Conservation (phyloP, 2,797 vertebrate genomes). For the Enteromius afrohamiltoni region DNA sequence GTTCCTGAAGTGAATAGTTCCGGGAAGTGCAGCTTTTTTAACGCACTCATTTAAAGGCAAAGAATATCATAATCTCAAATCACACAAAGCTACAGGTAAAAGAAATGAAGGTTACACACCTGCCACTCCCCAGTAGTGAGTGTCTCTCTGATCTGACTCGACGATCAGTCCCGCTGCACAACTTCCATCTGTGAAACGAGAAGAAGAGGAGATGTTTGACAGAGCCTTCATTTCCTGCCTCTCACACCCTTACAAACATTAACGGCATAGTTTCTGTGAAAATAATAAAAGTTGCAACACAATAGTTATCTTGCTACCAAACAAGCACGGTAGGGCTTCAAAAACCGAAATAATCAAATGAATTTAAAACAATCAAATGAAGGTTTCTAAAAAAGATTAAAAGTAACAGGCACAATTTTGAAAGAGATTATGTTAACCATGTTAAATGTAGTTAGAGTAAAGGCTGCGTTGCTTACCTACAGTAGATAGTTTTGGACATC, state of each 20-base stretch:
- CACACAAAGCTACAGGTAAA: neutral
- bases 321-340: neutral
- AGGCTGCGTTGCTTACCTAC: neutral
- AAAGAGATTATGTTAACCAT: neutral
- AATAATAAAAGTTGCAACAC: neutral
- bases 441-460: neutral
- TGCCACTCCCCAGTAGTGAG: slow-evolving; percentile 36
- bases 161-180: slow-evolving; percentile 60
- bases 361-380: neutral
- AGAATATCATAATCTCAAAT: neutral
- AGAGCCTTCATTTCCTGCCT: slow-evolving; percentile 6
- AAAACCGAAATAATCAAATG: neutral
- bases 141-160: slow-evolving; percentile 63
- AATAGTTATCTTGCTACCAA: neutral
- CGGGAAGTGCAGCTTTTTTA: neutral
- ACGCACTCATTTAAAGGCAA: neutral
- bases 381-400: neutral
- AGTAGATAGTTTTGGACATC: neutral
- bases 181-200: slow-evolving; percentile 74
- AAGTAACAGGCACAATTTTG: neutral
- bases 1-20: neutral
- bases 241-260: neutral
- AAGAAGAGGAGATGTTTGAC: slow-evolving; percentile 20
- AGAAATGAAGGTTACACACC: slow-evolving; percentile 46
- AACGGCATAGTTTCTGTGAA: neutral